Evolutionary conservation across 35 echinoderm and acorn worm species (phyloP).

Genomic region (Holothuria glaberrima): DNA sequence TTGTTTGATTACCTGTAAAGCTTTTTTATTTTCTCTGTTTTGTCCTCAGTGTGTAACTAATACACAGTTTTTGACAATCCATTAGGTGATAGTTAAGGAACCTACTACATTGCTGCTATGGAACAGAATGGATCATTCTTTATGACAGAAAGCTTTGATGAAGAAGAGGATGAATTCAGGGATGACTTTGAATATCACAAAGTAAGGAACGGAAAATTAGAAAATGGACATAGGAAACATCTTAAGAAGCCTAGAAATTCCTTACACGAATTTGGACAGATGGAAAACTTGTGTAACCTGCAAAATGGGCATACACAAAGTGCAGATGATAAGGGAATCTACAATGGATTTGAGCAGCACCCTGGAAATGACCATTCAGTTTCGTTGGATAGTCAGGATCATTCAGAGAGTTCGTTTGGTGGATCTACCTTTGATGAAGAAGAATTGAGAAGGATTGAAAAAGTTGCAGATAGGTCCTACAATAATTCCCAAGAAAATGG

Average conservation of each 20-base stretch:
- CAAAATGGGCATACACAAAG: constrained; percentile 17
- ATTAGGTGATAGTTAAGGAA: too few species aligned
- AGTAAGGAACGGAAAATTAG: not conserved
- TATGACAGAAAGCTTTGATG: constrained; percentile 27
- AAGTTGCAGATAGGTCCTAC: constrained; percentile 44
- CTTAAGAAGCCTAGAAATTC: constrained; percentile 33
- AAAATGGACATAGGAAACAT: constrained; percentile 48
- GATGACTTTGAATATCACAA: not conserved
- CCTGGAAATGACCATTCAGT: not conserved
- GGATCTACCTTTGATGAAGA: constrained; percentile 36
- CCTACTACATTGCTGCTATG: too few species aligned
- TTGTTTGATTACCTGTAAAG: too few species aligned
- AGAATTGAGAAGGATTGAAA: constrained; percentile 9
- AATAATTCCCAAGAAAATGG: constrained; percentile 16
- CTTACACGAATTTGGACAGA: constrained; percentile 55
- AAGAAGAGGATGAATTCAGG: not conserved
- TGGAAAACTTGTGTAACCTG: constrained; percentile 39
- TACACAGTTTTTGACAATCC: too few species aligned
- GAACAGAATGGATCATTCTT: constrained; percentile 24
- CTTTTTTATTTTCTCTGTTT: too few species aligned
- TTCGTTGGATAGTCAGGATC: constrained; percentile 2
- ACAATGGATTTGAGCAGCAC: not conserved
- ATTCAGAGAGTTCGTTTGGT: not conserved
- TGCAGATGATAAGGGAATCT: not conserved
- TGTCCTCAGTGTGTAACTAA: too few species aligned